Evolutionary conservation across 1,140 invertebrate genomes (phyloP).

Genomic region (Mamestra configurata): DNA sequence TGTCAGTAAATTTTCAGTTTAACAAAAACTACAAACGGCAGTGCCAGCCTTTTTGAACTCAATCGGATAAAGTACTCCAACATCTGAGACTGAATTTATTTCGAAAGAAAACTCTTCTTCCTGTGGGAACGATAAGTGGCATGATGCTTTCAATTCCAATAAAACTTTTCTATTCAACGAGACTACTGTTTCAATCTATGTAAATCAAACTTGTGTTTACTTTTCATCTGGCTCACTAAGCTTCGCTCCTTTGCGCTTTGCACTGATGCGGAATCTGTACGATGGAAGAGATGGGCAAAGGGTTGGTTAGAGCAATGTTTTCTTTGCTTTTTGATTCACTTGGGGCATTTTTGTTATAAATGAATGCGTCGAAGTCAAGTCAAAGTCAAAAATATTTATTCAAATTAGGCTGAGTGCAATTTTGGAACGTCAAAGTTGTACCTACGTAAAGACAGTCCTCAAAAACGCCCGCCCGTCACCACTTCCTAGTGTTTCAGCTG

Average conservation of each 20-base stretch:
- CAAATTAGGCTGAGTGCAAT: too few relatives aligned
- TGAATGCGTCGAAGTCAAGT: background rate
- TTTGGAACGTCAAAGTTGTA: too few relatives aligned
- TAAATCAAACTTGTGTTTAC: conserved; percentile 63
- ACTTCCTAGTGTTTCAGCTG: too few relatives aligned
- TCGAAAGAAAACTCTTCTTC: conserved; percentile 34
- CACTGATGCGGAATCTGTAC: conserved; percentile 12
- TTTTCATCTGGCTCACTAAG: conserved; percentile 57
- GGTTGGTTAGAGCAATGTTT: conserved; percentile 5
- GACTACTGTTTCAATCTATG: conserved; percentile 60
- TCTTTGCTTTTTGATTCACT: background rate
- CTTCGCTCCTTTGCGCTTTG: conserved; percentile 13
- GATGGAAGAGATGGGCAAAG: background rate
- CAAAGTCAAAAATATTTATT: too few relatives aligned
- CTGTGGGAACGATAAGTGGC: conserved; percentile 57
- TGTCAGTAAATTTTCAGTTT: background rate
- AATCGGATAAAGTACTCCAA: conserved; percentile 44
- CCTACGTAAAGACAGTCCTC: too few relatives aligned
- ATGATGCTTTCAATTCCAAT: conserved; percentile 59
- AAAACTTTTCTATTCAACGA: conserved; percentile 59
- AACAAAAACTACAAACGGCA: background rate
- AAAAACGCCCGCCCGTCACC: too few relatives aligned
- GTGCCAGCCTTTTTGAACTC: conserved; percentile 35
- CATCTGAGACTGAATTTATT: conserved; percentile 44
- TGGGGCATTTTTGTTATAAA: conserved; percentile 8